Base-by-base conservation (phyloP, 2,888 invertebrate species). In the Heliconius erato region DNA sequence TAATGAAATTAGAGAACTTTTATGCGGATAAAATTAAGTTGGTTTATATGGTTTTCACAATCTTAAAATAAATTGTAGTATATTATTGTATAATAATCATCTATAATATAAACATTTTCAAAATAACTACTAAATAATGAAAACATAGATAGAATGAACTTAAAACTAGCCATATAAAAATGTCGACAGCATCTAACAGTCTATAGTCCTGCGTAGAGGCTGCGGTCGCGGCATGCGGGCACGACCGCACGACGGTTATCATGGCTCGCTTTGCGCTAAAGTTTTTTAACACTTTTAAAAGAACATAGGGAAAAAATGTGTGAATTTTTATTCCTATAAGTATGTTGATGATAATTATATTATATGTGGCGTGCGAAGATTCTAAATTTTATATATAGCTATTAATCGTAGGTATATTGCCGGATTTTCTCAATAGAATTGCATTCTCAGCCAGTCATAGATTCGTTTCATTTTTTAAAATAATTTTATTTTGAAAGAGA, bases 161-260 rank as follows among this genome's bases (percentile, higher is more conserved):
- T 9, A 59, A 54, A 59, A 59, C 63, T n/a, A n/a, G n/a, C 11
- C 19, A 54, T 63, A n/a, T 63, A n/a, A 63, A n/a, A 16, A 28
- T 72, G 72, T 72, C 16, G 7, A 16, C 44, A n/a, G 26, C 44
- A 72, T 72, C 72, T 44, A 26, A n/a, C n/a, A 74, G 76, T 63
- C 35, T 35, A 76, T 26, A 35, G 26, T 63, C 54, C 74, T 35
- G 74, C 79, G 76, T 74, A 81, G 84, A 68, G 81, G 28, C 67
- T 84, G 84, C 65, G 83, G 84, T 84, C 63, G 82, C 32, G 77
- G 79, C 78, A 81, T 84, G 81, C 84, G 83, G 83, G 83, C 74
- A 40, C 74, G 77, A 81, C 77, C 77, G 67, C 80, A 80, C n/a
- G 54, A 44, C 72, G 72, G 44, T 49, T 71, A 44, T 71, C 81